These are phyloP conservation scores for Catostylus mosaicus DNA, from an alignment of 30 jellyfish, hydroid and myxozoan species.

Conservation along the genomic window DNA sequence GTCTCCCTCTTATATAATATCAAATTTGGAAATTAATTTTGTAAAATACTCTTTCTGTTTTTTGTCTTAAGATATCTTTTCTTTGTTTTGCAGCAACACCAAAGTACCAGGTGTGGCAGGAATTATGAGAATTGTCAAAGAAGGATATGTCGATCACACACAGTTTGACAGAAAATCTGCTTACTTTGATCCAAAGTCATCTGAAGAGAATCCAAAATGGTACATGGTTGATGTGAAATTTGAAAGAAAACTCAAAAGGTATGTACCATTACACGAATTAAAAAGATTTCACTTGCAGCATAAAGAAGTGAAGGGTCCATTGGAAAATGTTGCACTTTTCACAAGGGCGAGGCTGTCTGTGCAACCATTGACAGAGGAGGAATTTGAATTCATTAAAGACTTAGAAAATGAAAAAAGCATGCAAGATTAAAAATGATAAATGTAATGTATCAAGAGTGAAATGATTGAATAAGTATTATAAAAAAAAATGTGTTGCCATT, in stretches of 20 bases:
- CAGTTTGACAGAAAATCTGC: slow-evolving; percentile 80
- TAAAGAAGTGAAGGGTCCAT: slow-evolving; percentile 75
- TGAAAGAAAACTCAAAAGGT: slow-evolving; percentile 73
- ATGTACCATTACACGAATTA: slow-evolving; percentile 72
- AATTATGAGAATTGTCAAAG: slow-evolving; percentile 72
- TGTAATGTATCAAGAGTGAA: too few species aligned
- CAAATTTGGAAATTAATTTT: too few species aligned
- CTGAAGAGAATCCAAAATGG: slow-evolving; percentile 88
- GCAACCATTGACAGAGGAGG: slow-evolving; percentile 86
- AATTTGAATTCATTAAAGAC: slow-evolving; percentile 72
- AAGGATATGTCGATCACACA: slow-evolving; percentile 94
- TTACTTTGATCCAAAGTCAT: slow-evolving; percentile 88
- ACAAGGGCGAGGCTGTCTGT: slow-evolving; percentile 91
- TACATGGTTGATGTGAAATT: slow-evolving; percentile 93
- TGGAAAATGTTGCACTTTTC: slow-evolving; percentile 72
- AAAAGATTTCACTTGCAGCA: slow-evolving; percentile 74
- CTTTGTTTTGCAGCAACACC: slow-evolving; percentile 79
- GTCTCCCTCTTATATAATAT: too few species aligned
- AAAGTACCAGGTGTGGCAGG: slow-evolving; percentile 97
- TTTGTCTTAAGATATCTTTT: too few species aligned
- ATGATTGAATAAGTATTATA: too few species aligned
- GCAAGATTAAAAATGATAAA: background rate
- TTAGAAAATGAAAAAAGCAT: slow-evolving; percentile 4
- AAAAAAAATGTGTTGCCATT: too few species aligned
- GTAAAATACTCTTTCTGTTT: too few species aligned